Conservation (phyloP, 2,113 vertebrate species). For the Columba janthina region DNA sequence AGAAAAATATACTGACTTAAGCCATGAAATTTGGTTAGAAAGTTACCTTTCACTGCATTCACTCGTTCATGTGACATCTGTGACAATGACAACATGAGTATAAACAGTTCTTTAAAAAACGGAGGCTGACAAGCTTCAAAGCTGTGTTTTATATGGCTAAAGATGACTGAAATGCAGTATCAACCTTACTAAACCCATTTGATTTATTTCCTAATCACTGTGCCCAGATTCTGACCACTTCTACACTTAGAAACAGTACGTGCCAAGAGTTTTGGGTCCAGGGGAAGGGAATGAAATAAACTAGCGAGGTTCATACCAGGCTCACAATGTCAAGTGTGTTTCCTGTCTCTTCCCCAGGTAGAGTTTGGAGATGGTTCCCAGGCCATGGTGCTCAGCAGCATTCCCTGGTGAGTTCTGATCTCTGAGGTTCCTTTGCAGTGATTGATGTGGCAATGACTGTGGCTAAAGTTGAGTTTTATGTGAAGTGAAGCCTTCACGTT, state of each 20-base stretch:
- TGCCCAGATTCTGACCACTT: background rate
- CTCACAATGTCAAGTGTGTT: background rate
- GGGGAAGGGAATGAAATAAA: background rate
- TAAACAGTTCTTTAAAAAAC: background rate
- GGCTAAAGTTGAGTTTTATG: background rate
- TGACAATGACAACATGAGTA: background rate
- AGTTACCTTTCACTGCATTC: background rate
- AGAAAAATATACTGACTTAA: background rate
- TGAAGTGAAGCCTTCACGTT: background rate
- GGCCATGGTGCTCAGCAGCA: accelerated
- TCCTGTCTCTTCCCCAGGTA: background rate
- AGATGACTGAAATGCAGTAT: background rate
- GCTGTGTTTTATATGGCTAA: background rate
- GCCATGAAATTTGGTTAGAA: background rate
- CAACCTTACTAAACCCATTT: no score
- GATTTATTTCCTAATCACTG: background rate
- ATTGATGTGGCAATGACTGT: background rate
- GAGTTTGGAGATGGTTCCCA: background rate
- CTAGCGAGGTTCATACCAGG: background rate
- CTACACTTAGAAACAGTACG: accelerated
- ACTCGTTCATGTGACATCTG: background rate
- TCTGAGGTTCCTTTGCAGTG: background rate
- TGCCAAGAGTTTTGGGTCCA: background rate
- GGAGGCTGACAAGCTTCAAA: background rate
- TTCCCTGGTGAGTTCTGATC: background rate